These are phyloP conservation scores for Pyralis farinalis DNA, from an alignment of 2,888 invertebrate genomes.

Conservation along the genomic window DNA sequence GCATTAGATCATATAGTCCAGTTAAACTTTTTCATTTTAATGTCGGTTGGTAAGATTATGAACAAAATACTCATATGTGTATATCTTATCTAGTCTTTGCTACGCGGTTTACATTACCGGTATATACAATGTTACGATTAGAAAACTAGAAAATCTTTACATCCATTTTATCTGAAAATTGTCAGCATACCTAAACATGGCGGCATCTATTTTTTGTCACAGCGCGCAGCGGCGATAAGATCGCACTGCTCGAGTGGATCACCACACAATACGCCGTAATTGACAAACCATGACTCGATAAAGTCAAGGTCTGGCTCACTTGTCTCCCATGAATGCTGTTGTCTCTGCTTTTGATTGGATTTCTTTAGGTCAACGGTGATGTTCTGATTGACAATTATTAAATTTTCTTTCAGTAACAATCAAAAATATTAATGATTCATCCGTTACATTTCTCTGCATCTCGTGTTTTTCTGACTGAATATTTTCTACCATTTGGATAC, in stretches of 20 bases:
- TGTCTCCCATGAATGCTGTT: slow-evolving; percentile 28
- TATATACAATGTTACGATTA: too few relatives aligned
- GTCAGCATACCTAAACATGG: slow-evolving; percentile 2
- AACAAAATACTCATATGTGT: too few relatives aligned
- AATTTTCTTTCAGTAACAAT: background rate
- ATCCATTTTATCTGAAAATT: background rate
- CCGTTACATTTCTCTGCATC: too few relatives aligned
- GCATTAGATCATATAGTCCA: too few relatives aligned
- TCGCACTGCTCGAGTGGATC: slow-evolving; percentile 40
- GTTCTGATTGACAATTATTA: background rate
- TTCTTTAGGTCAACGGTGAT: background rate
- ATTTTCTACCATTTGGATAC: too few relatives aligned
- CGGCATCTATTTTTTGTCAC: slow-evolving; percentile 54
- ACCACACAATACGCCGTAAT: slow-evolving; percentile 65
- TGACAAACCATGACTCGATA: slow-evolving; percentile 76
- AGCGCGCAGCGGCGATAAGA: slow-evolving; percentile 55
- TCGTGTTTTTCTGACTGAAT: too few relatives aligned
- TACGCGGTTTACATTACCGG: too few relatives aligned
- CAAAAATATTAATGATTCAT: too few relatives aligned
- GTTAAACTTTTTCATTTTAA: too few relatives aligned
- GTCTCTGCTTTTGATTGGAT: background rate
- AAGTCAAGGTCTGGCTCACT: slow-evolving; percentile 55
- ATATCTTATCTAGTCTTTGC: too few relatives aligned
- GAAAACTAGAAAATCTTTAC: background rate
- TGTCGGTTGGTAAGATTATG: too few relatives aligned